These are phyloP conservation scores for Drosophila colorata DNA, from an alignment of 2,888 invertebrate genomes.

Conservation along the genomic window DNA sequence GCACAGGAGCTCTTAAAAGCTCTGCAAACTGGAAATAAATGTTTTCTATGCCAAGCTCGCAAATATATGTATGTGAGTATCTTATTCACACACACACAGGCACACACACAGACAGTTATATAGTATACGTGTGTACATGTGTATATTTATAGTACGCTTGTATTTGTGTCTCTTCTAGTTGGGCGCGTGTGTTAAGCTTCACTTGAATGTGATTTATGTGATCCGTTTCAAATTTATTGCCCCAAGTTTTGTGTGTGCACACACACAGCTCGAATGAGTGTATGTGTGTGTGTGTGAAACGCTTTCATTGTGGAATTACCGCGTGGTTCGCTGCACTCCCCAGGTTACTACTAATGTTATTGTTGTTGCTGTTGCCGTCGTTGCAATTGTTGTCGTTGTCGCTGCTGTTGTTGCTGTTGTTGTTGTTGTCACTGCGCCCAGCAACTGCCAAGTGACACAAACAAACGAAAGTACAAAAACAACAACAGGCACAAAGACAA, in stretches of 20 bases:
- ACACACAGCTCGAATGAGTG: conserved; percentile 24
- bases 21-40: conserved; percentile 36
- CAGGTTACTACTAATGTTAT: conserved; percentile 52
- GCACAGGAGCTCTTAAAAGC: conserved; percentile 11
- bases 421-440: conserved; percentile 56
- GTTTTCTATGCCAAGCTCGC: conserved; percentile 44
- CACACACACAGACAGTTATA: background rate
- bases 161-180: conserved; percentile 67
- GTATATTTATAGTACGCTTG: conserved; percentile 36
- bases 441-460: conserved; percentile 69
- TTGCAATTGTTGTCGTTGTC: conserved; percentile 55
- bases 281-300: conserved; percentile 44
- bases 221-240: conserved; percentile 83
- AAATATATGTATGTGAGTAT: conserved; percentile 7
- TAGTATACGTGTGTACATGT: conserved; percentile 1
- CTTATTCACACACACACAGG: conserved; percentile 13
- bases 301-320: conserved; percentile 68
- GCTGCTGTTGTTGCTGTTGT: conserved; percentile 27
- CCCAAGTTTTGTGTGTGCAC: conserved; percentile 73
- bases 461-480: conserved; percentile 57
- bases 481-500: background rate
- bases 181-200: conserved; percentile 82
- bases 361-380: conserved; percentile 26
- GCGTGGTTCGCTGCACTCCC: conserved; percentile 59
- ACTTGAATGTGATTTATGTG: conserved; percentile 85